Evolutionary conservation across 1,140 invertebrate species (phyloP).

Genomic region (Tyrophagus putrescentiae): DNA sequence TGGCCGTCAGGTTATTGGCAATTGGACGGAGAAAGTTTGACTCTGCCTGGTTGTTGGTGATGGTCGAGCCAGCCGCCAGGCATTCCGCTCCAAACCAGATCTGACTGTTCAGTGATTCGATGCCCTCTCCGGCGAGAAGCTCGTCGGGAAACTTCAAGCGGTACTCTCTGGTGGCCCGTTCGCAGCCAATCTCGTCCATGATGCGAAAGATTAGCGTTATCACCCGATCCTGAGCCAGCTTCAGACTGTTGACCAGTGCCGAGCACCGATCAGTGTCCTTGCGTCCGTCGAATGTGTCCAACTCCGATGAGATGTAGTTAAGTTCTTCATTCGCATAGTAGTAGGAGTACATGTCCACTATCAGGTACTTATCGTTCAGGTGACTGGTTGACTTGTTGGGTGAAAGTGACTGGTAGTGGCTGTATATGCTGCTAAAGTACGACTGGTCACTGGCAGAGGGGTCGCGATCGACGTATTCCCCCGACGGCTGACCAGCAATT

Average conservation of each 20-base stretch:
- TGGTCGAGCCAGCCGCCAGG: slow-evolving; percentile 63
- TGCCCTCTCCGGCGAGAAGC: slow-evolving; percentile 65
- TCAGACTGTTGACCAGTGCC: slow-evolving; percentile 75
- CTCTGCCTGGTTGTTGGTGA: slow-evolving; percentile 87
- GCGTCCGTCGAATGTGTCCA: slow-evolving; percentile 95
- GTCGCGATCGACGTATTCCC: not conserved
- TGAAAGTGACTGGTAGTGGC: not conserved
- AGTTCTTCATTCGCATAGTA: slow-evolving; percentile 95
- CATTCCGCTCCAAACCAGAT: slow-evolving; percentile 99
- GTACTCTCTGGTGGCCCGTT: slow-evolving; percentile 67
- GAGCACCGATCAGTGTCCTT: slow-evolving; percentile 94
- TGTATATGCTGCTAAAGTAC: not conserved
- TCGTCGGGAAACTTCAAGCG: slow-evolving; percentile 99
- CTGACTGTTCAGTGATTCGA: slow-evolving; percentile 61
- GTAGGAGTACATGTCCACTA: slow-evolving; percentile 47
- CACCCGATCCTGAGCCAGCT: slow-evolving; percentile 37
- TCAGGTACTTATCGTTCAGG: not conserved
- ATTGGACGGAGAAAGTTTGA: slow-evolving; percentile 89
- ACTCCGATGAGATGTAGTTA: slow-evolving; percentile 77
- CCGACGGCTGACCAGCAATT: not conserved
- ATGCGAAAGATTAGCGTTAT: slow-evolving; percentile 23
- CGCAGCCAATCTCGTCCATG: slow-evolving; percentile 26
- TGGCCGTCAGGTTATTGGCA: slow-evolving; percentile 83
- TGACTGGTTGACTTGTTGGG: not conserved
- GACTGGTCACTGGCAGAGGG: not conserved